phyloP scores from a whole-genome alignment of 2,888 invertebrate genomes.

The Epirrhoe tristata region DNA sequence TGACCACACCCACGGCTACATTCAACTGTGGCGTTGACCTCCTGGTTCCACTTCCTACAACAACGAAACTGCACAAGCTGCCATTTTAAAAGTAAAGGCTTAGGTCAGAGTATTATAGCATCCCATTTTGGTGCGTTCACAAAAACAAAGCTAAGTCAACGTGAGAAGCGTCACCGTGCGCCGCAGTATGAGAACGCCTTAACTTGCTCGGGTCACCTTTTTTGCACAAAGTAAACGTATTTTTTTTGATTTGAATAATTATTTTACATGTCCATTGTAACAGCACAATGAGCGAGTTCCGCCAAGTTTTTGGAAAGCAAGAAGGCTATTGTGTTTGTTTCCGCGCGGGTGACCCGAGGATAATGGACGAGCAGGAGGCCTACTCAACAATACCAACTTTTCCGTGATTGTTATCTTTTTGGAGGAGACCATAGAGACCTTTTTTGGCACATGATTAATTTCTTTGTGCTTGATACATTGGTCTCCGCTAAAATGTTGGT shows the following conservation, averaged over 20 bases:
- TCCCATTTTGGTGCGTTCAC: too few relatives aligned
- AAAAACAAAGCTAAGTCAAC: too few relatives aligned
- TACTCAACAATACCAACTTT: conserved; percentile 9
- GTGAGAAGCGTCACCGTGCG: too few relatives aligned
- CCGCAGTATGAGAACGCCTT: too few relatives aligned
- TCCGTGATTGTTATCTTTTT: conserved; percentile 19
- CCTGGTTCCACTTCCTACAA: too few relatives aligned
- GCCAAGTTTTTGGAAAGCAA: conserved; percentile 10
- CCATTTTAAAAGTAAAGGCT: too few relatives aligned
- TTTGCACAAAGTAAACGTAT: neutral
- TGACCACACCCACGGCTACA: too few relatives aligned
- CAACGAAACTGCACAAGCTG: too few relatives aligned
- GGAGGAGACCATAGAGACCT: neutral
- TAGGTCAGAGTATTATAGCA: too few relatives aligned
- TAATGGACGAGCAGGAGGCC: conserved; percentile 9
- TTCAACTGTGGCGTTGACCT: too few relatives aligned
- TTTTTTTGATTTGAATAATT: neutral
- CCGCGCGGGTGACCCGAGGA: conserved; percentile 11
- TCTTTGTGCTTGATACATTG: conserved; percentile 4
- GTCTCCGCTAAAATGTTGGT: neutral
- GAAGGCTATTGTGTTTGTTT: conserved; percentile 13
- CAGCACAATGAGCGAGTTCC: conserved; percentile 6
- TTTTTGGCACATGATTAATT: conserved; percentile 13
- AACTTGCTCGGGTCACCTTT: neutral
- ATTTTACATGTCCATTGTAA: conserved; percentile 2